phyloP scores from a whole-genome alignment of 2,888 invertebrate genomes.

The Cotesia congregata region DNA sequence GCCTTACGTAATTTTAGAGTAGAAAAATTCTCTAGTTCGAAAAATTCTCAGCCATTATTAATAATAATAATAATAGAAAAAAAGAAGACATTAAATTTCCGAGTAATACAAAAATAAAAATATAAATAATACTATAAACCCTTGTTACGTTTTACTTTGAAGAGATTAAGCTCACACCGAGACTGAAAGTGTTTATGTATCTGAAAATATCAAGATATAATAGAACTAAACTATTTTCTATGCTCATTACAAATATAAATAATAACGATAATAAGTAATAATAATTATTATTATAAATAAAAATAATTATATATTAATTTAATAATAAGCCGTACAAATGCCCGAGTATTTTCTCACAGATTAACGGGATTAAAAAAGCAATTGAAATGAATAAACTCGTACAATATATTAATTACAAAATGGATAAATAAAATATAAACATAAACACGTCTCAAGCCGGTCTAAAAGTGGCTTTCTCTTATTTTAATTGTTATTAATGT shows the following conservation, averaged over 20 bases:
- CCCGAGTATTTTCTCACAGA: slow-evolving; percentile 31
- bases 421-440: slow-evolving; percentile 31
- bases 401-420: slow-evolving; percentile 10
- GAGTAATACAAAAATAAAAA: neutral
- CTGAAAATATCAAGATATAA: slow-evolving; percentile 18
- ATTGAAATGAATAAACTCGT: slow-evolving; percentile 1
- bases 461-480: slow-evolving; percentile 37
- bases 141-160: slow-evolving; percentile 19
- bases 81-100: neutral
- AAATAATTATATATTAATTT: slow-evolving; percentile 8
- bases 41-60: neutral
- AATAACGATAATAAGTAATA: neutral
- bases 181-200: slow-evolving; percentile 20
- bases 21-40: neutral
- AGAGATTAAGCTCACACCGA: slow-evolving; percentile 25
- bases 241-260: slow-evolving; percentile 15
- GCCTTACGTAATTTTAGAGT: neutral
- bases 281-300: neutral
- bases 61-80: neutral
- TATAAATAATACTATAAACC: neutral
- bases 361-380: slow-evolving; percentile 1
- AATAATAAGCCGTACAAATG: slow-evolving; percentile 25
- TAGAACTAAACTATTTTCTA: slow-evolving; percentile 20
- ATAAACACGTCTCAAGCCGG: slow-evolving; percentile 38
- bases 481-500: slow-evolving; percentile 47